Base-by-base conservation (phyloP, 2,113 vertebrate species). In the Patagioenas fasciata region DNA sequence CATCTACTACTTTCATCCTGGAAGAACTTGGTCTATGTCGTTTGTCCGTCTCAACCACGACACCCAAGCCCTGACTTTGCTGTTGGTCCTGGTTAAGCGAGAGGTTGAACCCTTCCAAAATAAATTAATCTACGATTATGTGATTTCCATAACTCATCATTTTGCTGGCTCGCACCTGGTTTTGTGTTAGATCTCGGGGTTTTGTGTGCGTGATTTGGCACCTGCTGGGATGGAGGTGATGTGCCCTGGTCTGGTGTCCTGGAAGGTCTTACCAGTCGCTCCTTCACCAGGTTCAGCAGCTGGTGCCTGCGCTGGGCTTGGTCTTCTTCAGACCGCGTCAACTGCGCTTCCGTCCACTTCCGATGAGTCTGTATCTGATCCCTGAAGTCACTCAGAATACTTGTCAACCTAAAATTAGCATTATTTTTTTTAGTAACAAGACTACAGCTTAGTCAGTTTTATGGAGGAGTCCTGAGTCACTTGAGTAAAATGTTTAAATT, bases 231-330 rank as follows among this genome's bases (percentile, higher is more conserved):
- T 47, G 3, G 34, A 42, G 32, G 11, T 47, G 57, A 15, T 2
- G 1, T 29, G 10, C 25, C n/a, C 13, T 1, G 0, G 6, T 47
- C 15, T 51, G 12, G 31, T 2, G 1, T 10, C 25, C 58, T 51
- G 10, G 38, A 5, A 44, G 25, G 12, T 15, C 97, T 98, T 97
- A 99, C 98, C 97, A 98, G 79, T 90, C 91, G 97, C 32, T 98
- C 97, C 66, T 97, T 96, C 34, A 98, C 70, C 5, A 73, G 61
- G n/a, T 88, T 88, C 29, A 97, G 85, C 47, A 98, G 90, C 13
- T 97, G 97, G 18, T 96, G 95, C 44, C 79, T 88, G 24, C 91
- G 75, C 56, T 97, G 60, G 57, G 85, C 84, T 91, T 97, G 95
- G 2, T 94, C 97, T 93, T 98, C 97, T 57, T 94, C 82, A 26